phyloP scores from a whole-genome alignment of 2,888 invertebrate species.

The Thyatira batis region DNA sequence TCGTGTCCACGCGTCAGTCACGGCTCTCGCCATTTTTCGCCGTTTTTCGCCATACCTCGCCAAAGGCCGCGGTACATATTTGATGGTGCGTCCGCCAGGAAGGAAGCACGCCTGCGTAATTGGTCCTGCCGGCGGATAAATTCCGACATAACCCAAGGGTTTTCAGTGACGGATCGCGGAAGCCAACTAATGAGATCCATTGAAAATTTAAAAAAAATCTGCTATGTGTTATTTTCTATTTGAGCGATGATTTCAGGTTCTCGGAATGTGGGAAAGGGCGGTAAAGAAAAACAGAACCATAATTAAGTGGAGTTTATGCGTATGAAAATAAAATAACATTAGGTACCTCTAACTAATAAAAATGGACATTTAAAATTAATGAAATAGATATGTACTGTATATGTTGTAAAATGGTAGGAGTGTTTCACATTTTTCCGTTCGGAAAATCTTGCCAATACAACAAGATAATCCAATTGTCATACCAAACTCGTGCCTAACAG shows the following conservation, averaged over 20 bases:
- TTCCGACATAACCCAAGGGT: conserved; percentile 42
- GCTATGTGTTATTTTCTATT: neutral
- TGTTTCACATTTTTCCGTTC: conserved; percentile 25
- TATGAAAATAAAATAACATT: neutral
- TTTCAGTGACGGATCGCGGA: conserved; percentile 28
- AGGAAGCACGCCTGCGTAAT: conserved; percentile 65
- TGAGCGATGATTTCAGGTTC: neutral
- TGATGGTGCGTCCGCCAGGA: conserved; percentile 65
- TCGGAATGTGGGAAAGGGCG: neutral
- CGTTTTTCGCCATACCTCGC: conserved; percentile 53
- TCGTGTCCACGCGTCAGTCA: conserved; percentile 57
- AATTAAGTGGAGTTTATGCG: neutral
- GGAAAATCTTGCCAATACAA: conserved; percentile 50
- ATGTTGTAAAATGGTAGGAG: neutral
- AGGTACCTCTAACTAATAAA: neutral
- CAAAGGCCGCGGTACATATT: conserved; percentile 61
- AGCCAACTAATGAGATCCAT: conserved; percentile 45
- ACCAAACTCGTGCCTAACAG: conserved; percentile 64
- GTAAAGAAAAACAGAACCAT: neutral
- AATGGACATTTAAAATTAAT: neutral
- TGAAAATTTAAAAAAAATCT: conserved; percentile 20
- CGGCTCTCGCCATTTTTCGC: conserved; percentile 29
- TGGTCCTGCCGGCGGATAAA: conserved; percentile 57
- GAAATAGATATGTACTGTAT: neutral
- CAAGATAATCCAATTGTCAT: conserved; percentile 72